Conservation (phyloP, 2,797 vertebrate genomes). For the Sebastes itinus region DNA sequence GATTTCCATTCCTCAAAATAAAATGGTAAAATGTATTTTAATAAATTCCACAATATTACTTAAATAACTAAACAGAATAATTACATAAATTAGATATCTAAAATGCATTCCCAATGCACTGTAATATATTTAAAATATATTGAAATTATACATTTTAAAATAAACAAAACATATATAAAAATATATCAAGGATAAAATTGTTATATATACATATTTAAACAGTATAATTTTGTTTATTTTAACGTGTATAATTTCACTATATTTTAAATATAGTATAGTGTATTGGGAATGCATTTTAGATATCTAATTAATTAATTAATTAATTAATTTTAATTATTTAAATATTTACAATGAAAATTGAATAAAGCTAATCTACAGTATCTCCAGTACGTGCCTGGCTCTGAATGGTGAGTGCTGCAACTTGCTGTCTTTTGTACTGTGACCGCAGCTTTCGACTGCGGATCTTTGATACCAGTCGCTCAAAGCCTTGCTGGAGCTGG, state of each 20-base stretch:
- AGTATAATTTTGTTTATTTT: neutral
- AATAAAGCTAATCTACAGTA: neutral
- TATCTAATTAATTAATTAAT: neutral
- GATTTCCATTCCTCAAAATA: neutral
- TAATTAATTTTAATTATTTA: neutral
- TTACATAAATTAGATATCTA: neutral
- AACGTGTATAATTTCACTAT: neutral
- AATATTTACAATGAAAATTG: neutral
- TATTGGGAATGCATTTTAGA: neutral
- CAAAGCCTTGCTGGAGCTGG: slow-evolving; percentile 84
- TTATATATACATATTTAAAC: neutral
- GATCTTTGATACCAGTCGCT: slow-evolving; percentile 85
- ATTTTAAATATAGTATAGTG: neutral
- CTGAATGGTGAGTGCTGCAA: slow-evolving; percentile 82
- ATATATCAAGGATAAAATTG: neutral
- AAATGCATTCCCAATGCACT: neutral
- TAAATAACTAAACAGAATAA: neutral
- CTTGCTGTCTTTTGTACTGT: slow-evolving; percentile 71
- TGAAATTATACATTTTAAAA: neutral
- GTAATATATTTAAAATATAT: neutral
- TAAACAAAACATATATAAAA: neutral
- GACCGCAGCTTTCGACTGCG: slow-evolving; percentile 71
- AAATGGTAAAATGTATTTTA: neutral
- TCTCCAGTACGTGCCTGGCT: slow-evolving; percentile 55
- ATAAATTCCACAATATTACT: neutral